Percentiles rank a stretch among this genome's conserved stretches.
phyloP scores from a whole-genome alignment of 2,797 vertebrate genomes.

The Acomys russatus region DNA sequence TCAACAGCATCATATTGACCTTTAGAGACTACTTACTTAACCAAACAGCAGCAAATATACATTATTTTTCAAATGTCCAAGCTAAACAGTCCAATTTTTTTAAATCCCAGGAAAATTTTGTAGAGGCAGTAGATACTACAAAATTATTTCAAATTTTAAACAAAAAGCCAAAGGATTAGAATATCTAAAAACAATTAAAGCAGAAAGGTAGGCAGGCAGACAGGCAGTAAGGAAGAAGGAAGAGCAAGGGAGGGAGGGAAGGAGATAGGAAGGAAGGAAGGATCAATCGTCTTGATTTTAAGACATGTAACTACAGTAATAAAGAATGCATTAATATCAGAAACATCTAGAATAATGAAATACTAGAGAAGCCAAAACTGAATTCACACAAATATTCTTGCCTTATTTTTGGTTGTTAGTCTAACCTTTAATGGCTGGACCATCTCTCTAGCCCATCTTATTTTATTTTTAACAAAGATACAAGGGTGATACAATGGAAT shows the following conservation, averaged over 20 bases:
- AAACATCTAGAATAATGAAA: background rate
- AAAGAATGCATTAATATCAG: background rate
- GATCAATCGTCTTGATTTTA: constrained; percentile 8
- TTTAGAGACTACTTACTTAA: background rate
- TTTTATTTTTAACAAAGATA: constrained; percentile 39
- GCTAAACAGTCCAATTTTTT: background rate
- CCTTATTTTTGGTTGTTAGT: constrained; percentile 23
- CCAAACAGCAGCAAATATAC: background rate
- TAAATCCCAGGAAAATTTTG: background rate
- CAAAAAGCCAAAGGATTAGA: constrained; percentile 18
- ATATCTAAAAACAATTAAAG: background rate
- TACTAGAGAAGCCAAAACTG: background rate
- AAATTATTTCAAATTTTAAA: constrained; percentile 48
- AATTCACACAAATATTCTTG: background rate
- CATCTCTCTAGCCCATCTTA: background rate
- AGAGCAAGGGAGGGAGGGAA: background rate
- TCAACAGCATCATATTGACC: background rate
- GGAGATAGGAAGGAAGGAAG: background rate
- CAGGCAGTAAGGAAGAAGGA: background rate
- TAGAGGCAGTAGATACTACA: background rate
- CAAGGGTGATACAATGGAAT: constrained; percentile 7
- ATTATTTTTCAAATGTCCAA: constrained; percentile 41
- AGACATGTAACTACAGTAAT: background rate
- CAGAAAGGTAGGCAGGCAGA: background rate
- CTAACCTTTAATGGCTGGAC: background rate